Conservation (phyloP, 2,797 vertebrate genomes). For the Poecilia picta region DNA sequence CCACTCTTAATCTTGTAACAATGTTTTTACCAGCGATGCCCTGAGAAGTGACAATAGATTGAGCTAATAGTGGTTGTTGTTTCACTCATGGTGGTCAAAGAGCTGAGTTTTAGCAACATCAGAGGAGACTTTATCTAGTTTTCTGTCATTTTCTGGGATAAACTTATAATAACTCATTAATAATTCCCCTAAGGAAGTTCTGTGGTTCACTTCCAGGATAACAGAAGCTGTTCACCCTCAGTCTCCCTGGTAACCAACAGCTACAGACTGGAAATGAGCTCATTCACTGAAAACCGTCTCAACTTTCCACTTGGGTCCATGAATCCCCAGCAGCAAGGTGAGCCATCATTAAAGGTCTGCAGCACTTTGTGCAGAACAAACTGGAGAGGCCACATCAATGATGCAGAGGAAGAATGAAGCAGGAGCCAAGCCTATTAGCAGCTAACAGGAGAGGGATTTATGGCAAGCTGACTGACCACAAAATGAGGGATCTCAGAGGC, state of each 20-base stretch:
- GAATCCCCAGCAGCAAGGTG: conserved; percentile 52
- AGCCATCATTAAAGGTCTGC: conserved; percentile 58
- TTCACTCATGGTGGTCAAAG: background rate
- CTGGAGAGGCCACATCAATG: conserved; percentile 54
- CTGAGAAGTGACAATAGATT: background rate
- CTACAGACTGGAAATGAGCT: conserved; percentile 55
- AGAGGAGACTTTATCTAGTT: background rate
- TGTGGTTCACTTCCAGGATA: background rate
- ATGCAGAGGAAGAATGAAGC: conserved; percentile 46
- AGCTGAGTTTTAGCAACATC: background rate
- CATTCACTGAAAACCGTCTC: conserved; percentile 57
- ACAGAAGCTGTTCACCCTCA: conserved; percentile 44
- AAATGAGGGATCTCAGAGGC: conserved; percentile 52
- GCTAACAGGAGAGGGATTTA: conserved; percentile 63
- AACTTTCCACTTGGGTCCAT: conserved; percentile 60
- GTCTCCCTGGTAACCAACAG: conserved; percentile 12
- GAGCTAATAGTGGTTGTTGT: background rate
- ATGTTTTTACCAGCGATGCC: no score
- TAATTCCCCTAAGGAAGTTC: background rate
- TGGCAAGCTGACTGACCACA: conserved; percentile 64
- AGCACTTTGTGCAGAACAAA: conserved; percentile 39
- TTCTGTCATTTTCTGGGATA: background rate
- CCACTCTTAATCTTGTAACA: no score
- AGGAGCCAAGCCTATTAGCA: conserved; percentile 67
- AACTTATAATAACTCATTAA: background rate